Evolutionary conservation across 2,113 vertebrate genomes (phyloP).

Genomic region (Melanocharis versteri): DNA sequence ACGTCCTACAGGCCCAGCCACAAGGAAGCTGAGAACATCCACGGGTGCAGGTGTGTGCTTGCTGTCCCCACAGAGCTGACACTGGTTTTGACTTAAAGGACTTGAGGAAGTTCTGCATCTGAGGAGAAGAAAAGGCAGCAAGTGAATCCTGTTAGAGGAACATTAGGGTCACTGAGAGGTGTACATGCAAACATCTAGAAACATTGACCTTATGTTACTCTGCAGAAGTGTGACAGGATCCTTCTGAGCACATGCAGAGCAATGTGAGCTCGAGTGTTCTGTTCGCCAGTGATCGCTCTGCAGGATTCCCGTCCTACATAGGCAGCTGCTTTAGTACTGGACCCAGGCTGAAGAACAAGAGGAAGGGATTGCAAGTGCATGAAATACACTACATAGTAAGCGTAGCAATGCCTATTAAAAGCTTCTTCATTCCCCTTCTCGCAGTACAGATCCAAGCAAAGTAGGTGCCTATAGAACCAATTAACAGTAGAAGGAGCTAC

Average conservation of each 20-base stretch:
- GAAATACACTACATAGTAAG: background rate
- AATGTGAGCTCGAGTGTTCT: background rate
- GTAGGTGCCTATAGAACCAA: background rate
- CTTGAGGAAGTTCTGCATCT: background rate
- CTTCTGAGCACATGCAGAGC: background rate
- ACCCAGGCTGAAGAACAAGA: background rate
- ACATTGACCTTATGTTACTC: fast-evolving
- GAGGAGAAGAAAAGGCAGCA: background rate
- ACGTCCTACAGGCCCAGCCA: background rate
- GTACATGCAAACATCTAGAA: background rate
- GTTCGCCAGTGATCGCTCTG: background rate
- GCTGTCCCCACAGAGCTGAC: background rate
- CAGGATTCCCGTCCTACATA: background rate
- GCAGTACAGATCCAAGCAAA: background rate
- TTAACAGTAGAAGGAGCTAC: background rate
- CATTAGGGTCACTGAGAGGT: fast-evolving
- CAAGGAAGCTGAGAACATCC: background rate
- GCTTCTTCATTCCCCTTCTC: background rate
- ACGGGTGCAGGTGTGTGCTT: background rate
- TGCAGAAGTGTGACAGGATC: background rate
- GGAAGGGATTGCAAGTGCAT: background rate
- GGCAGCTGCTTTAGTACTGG: background rate
- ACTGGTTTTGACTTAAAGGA: background rate
- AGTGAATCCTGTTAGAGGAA: background rate
- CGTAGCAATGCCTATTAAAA: background rate